phyloP scores from a whole-genome alignment of 37 sponge, comb jelly and placozoan species.

The Hormiphora californensis region DNA sequence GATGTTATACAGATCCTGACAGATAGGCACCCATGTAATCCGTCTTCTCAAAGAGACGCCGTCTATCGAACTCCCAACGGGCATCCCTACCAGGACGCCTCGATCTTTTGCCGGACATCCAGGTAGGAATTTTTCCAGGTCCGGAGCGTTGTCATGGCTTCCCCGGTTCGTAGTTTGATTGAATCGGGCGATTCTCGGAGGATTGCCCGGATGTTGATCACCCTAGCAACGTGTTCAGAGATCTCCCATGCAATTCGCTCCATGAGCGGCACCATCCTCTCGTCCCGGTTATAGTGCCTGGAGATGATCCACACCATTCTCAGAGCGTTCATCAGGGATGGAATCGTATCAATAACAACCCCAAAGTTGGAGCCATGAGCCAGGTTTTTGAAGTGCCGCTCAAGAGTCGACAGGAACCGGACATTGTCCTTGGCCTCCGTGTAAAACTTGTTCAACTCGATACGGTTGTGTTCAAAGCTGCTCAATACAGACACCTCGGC shows the following conservation, averaged over 20 bases:
- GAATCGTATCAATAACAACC: conserved; percentile 80
- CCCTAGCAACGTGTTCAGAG: conserved; percentile 76
- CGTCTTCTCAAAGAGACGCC: conserved; percentile 83
- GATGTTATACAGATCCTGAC: conserved; percentile 78
- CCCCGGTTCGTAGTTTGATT: conserved; percentile 76
- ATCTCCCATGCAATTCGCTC: conserved; percentile 93
- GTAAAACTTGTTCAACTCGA: conserved; percentile 84
- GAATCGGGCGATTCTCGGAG: conserved; percentile 61
- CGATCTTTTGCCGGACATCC: conserved; percentile 95
- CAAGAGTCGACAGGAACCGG: conserved; percentile 91
- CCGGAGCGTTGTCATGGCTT: conserved; percentile 69
- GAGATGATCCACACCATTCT: conserved; percentile 99
- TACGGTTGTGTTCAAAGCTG: conserved; percentile 78
- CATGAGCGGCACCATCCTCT: conserved; percentile 98
- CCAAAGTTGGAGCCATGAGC: conserved; percentile 84
- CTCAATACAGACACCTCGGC: conserved; percentile 63
- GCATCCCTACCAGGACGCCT: conserved; percentile 95
- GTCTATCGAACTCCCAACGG: conserved; percentile 98
- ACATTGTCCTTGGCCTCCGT: conserved; percentile 98
- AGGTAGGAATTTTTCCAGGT: conserved; percentile 88
- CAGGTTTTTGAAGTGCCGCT: conserved; percentile 97
- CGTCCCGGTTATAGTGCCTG: conserved; percentile 95
- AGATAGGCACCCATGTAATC: conserved; percentile 87
- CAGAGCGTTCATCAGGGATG: conserved; percentile 94
- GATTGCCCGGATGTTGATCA: conserved; percentile 76